Conservation (phyloP, 2,888 invertebrate species). For the Cheilosia impressa region DNA sequence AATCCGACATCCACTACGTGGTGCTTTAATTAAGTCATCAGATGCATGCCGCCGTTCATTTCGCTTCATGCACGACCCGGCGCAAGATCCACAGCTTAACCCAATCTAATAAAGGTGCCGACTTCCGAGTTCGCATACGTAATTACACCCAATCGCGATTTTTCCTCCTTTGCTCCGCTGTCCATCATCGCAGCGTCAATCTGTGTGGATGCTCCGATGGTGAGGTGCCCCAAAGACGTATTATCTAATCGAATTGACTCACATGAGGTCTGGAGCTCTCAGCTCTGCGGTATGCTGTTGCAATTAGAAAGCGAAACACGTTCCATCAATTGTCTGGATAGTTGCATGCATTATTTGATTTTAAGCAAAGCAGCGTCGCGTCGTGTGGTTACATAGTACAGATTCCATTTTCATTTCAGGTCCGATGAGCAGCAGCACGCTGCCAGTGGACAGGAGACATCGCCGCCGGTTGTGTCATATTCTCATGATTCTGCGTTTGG, state of each 20-base stretch:
- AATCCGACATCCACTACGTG: slow-evolving; percentile 20
- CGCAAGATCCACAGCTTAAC: slow-evolving; percentile 23
- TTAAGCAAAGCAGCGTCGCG: slow-evolving; percentile 1
- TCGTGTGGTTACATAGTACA: slow-evolving; percentile 8
- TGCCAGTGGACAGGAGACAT: slow-evolving; percentile 75
- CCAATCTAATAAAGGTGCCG: slow-evolving; percentile 37
- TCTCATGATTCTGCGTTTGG: slow-evolving; percentile 62
- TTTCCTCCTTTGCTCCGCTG: background rate
- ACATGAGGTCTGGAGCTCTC: slow-evolving; percentile 2
- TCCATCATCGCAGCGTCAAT: background rate
- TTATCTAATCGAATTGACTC: slow-evolving; percentile 60
- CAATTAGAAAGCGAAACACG: slow-evolving; percentile 71
- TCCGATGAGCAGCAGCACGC: slow-evolving; percentile 71
- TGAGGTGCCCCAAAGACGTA: slow-evolving; percentile 33
- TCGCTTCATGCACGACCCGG: slow-evolving; percentile 57
- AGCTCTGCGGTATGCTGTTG: slow-evolving; percentile 34
- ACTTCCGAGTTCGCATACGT: slow-evolving; percentile 50
- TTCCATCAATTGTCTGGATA: slow-evolving; percentile 45
- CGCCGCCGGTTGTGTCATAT: slow-evolving; percentile 77
- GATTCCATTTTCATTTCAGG: slow-evolving; percentile 62
- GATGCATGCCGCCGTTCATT: background rate
- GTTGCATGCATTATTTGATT: slow-evolving; percentile 36
- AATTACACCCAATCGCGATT: slow-evolving; percentile 46
- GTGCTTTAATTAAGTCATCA: slow-evolving; percentile 41
- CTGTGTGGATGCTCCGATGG: slow-evolving; percentile 17